Evolutionary conservation across 1,140 invertebrate species (phyloP), one percentile per base, ranked within the genome.

Genomic region (Bombus turneri): DNA sequence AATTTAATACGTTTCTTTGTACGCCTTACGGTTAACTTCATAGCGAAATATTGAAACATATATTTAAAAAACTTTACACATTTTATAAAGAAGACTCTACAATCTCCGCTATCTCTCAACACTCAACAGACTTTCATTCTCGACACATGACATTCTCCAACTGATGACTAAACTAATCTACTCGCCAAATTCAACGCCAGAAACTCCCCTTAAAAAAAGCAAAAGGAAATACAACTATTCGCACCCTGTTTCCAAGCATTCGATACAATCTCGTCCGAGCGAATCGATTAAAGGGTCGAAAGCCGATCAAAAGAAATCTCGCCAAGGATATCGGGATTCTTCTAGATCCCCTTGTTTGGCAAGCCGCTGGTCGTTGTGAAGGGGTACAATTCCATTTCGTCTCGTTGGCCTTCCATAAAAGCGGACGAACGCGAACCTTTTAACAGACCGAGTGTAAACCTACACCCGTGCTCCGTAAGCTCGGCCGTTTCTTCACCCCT

Each of bases 391-490:
- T 85, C 76, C 77, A 72, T 80, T 80, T 85, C 68, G 83, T 85
- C 76, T 62, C 76, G 83, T 80, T 80, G 76, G 66, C 53, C 59
- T 78, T 47, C 75, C 76, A 72, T 80, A 80, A 85, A 85, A 62
- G 76, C 37, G 76, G 76, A 71, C 75, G 83, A 79, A 79, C 22
- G 73, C 62, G 81, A 64, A 68, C 81, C 81, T 83, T 83, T 83
- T 83, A 83, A 83, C 74, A 74, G 62, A 22, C 81, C 64, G 66
- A 78, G 81, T 83, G 81, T 83, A 83, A 83, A 83, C 74, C 62
- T 83, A 83, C 81, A 78, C 74, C 74, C 59, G 37, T 43, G 59
- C 47, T 13, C 59, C 28, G 59, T n/a, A 62, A 57, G 8, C 25
- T 25, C 28, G 43, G 37, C 72, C 81, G 53, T 83, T 83, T 77